Conservation (phyloP, 2,113 vertebrate species). For the Grallaria varia region DNA sequence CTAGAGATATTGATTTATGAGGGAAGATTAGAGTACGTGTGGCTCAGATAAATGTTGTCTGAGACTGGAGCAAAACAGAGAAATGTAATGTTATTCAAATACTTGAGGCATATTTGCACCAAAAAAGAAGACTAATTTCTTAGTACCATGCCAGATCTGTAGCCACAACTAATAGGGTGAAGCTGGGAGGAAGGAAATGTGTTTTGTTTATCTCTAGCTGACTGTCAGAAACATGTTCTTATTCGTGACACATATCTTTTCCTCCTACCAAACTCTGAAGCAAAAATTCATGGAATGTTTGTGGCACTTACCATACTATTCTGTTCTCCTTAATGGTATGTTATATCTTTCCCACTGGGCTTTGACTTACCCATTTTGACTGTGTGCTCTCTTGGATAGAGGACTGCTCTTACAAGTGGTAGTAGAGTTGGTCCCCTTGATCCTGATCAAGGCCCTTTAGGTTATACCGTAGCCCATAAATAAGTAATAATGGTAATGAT, state of each 20-base stretch:
- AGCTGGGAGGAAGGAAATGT: not conserved
- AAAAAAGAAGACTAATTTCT: not conserved
- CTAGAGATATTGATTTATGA: constrained; percentile 29
- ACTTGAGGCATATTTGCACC: not conserved
- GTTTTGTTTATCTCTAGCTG: not conserved
- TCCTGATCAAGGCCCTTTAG: constrained; percentile 21
- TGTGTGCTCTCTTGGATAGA: not conserved
- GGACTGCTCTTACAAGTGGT: not conserved
- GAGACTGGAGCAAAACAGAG: not conserved
- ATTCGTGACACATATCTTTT: not conserved
- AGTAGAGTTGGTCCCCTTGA: not conserved
- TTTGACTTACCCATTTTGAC: not conserved
- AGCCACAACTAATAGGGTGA: not conserved
- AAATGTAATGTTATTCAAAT: not conserved
- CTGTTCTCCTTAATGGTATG: not conserved
- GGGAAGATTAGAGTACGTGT: not conserved
- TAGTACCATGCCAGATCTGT: not conserved
- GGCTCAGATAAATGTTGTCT: not conserved
- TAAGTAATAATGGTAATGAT: constrained; percentile 46
- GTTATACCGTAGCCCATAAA: not conserved
- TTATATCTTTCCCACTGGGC: not conserved
- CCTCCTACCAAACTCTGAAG: not conserved
- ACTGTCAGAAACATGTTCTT: not conserved
- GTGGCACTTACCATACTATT: not conserved
- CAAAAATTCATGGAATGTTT: not conserved